Base-by-base conservation (phyloP, 64 coral and sea anemone species). In the Montipora cactus region DNA sequence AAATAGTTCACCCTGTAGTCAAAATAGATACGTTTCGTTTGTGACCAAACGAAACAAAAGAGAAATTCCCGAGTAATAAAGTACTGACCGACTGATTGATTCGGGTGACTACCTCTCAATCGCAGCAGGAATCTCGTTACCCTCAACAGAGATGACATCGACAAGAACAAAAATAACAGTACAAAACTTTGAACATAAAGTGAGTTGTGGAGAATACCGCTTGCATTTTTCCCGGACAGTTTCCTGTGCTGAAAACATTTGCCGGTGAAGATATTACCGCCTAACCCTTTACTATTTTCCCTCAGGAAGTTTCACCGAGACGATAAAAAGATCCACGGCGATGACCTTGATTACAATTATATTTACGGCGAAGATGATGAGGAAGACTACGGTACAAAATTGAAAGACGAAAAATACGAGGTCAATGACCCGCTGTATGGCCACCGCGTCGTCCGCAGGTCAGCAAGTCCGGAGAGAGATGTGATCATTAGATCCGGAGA, bases 51-150 rank as follows among this genome's bases (percentile, higher is more conserved):
- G 28, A 28, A 28, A 28, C 28, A 28, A 0, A 28, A 37, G 2
- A 37, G 37, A 37, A 37, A 37, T 37, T 37, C 37, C 37, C 37
- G 37, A 37, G 37, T 37, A 37, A 37, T 37, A 0, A 37, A 37
- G 37, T 37, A 2, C 0, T 28, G 28, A 28, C 28, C 0, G 0
- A 1, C 0, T 28, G 28, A 28, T 37, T 0, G 37, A 37, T 2
- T 0, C 37, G 0, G 1, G 37, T 37, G 37, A 37, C 37, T 0
- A 2, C 37, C 37, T 2, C 37, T 37, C 37, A 37, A 37, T 2
- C 1, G 0, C 25, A 25, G 28, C 28, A 37, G 0, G 28, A 37
- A 37, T 23, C 23, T 23, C 25, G 25, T 1, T 1, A 37, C 37
- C 37, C 37, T 0, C 37, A 37, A 37, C 37, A 37, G 37, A 37